Evolutionary conservation across 2,888 invertebrate genomes (phyloP), one percentile per base, ranked within the genome.

Genomic region (Meandrusa payeni): DNA sequence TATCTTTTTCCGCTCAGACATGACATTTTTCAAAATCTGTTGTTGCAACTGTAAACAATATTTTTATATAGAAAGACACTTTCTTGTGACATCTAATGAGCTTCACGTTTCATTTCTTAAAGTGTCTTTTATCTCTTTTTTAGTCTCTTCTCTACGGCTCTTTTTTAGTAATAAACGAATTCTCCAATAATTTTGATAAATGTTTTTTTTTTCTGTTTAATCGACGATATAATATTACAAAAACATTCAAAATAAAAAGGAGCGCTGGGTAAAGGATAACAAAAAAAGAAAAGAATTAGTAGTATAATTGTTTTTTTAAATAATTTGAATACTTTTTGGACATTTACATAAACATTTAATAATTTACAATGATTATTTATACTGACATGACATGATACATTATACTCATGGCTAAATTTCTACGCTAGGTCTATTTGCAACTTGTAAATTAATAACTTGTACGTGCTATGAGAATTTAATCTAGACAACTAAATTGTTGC

Each of bases 271-370:
- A 53, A 64, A 65, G 77, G 76, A 75, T 43, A 83, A 85, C 77
- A 77, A 74, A 83, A n/a, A 86, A 78, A 78, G 63, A 76, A 83
- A 81, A 76, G 66, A 70, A 74, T 69, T 64, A 78, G 76, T 77
- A 76, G 74, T 85, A 80, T 81, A 79, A 80, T 86, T 73, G 75
- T 63, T 80, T 80, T n/a, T 87, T 86, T 86, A 87, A 87, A 86
- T 86, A 87, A 86, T 86, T 86, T 87, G 83, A 87, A 87, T 87
- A 87, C 87, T 87, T 86, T 86, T 86, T 86, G 87, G 86, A 86
- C 85, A 86, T 87, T 86, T 87, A 87, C 87, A 87, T 87, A 86
- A 87, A 87, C 87, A 87, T 87, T 87, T 87, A 87, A 86, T 87
- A 87, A 87, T 87, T 85, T 87, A 87, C 87, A 87, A 76, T 83